phyloP scores from a whole-genome alignment of 2,888 invertebrate genomes.

The Tetramorium bicarinatum region DNA sequence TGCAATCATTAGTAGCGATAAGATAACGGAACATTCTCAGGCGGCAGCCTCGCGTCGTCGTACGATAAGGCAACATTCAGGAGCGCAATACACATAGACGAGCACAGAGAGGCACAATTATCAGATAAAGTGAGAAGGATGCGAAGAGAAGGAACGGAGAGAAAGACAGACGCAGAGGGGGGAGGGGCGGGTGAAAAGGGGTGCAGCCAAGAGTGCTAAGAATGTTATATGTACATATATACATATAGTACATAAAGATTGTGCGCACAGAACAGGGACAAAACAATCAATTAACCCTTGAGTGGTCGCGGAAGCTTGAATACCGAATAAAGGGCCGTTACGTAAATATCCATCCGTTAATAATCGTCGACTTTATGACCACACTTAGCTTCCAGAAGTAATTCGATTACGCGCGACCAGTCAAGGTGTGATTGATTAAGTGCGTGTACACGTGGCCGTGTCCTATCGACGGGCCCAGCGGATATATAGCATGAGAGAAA shows the following conservation, averaged over 20 bases:
- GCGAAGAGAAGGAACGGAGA: constrained; percentile 5
- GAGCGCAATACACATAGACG: constrained; percentile 63
- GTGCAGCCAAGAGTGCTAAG: constrained; percentile 31
- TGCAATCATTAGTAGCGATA: constrained; percentile 73
- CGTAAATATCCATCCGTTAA: background rate
- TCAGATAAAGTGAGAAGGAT: constrained; percentile 28
- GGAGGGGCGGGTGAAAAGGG: background rate
- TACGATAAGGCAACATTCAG: constrained; percentile 73
- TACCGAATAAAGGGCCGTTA: constrained; percentile 7
- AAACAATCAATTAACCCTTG: constrained; percentile 35
- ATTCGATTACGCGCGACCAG: constrained; percentile 26
- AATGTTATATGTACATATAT: constrained; percentile 4
- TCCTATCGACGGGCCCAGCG: constrained; percentile 32
- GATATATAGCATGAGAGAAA: constrained; percentile 18
- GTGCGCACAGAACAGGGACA: background rate
- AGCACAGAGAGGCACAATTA: constrained; percentile 57
- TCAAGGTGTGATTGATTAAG: constrained; percentile 28
- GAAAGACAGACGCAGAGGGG: constrained; percentile 24
- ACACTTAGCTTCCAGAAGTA: background rate
- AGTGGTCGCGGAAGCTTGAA: constrained; percentile 19
- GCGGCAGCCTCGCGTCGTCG: constrained; percentile 71
- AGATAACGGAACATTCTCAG: constrained; percentile 77
- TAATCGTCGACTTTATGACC: background rate
- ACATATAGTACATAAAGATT: constrained; percentile 4
- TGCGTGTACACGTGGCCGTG: constrained; percentile 26